Evolutionary conservation across 2,797 vertebrate species (phyloP), one percentile per base, ranked within the genome.

Genomic region (Mus spretus): DNA sequence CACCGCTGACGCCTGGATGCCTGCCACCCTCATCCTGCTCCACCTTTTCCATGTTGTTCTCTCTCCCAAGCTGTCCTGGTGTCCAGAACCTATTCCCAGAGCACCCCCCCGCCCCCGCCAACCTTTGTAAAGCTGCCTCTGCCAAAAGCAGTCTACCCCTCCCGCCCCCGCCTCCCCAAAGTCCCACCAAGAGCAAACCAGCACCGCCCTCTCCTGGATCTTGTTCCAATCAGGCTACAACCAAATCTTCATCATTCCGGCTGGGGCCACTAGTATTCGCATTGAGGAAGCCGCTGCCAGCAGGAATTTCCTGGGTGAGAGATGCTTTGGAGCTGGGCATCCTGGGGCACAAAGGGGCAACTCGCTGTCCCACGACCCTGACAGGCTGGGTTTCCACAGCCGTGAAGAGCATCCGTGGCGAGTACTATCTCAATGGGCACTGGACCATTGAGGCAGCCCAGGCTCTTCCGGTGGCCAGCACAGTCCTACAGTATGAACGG

Each of bases 391-490:
- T 53, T 53, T 34, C 79, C 34, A 1, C 98, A 99, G 99, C 99
- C 47, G 98, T 99, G 94, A 99, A 99, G 99, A 99, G 99, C 2
- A 97, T 99, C 79, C 99, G 61, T 28, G 99, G 99, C 0, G 99
- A 99, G 1, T 99, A 99, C 89, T 99, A 99, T 97, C 99, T 99
- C 98, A 99, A 99, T 0, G 99, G 99, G 50, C 99, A 99, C n/a
- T 99, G 99, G 99, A 99, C 99, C 0, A 99, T 99, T 1, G 99
- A 99, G 97, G 99, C 98, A 50, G 99, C 99, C 94, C 98, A 97
- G 47, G 98, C 99, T 0, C 98, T 99, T 28, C 98, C 99, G 0
- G 97, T 99, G 0, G 99, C 99, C 12, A 99, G 99, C 97, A 99
- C 99, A 0, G 91, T 99, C 95, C 98, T 99, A 93, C 99, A 99